Conservation (phyloP, 2,888 invertebrate genomes). For the Epiblema foenella region DNA sequence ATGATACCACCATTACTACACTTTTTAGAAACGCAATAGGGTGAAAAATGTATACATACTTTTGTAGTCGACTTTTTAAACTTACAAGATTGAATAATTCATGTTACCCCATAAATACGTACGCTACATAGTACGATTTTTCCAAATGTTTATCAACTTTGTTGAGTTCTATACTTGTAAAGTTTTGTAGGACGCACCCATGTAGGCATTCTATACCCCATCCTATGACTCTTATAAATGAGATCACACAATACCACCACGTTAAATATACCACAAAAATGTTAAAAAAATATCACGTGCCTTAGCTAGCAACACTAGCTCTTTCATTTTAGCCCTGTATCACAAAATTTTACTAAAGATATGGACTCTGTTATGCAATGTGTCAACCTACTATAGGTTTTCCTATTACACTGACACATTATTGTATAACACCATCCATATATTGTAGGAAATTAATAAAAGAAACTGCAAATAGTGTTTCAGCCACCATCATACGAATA, state of each 20-base stretch:
- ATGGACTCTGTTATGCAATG: no score
- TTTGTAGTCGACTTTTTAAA: neutral
- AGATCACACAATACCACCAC: conserved; percentile 37
- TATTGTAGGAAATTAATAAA: no score
- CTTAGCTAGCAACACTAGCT: conserved; percentile 27
- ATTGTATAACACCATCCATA: no score
- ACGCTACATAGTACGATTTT: no score
- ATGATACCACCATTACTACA: no score
- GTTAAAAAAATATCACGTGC: conserved; percentile 33
- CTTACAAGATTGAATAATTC: neutral
- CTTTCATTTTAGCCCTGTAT: conserved; percentile 9
- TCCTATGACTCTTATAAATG: conserved; percentile 28
- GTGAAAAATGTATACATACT: no score
- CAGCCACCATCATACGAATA: no score
- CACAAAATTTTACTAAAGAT: neutral
- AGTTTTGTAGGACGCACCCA: neutral
- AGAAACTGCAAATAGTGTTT: no score
- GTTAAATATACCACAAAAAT: conserved; percentile 17
- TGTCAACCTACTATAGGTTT: no score
- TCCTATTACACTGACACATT: no score
- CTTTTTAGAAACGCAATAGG: no score
- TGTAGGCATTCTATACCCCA: neutral
- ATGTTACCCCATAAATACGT: neutral
- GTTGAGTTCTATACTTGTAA: neutral
- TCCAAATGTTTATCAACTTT: no score